These are phyloP conservation scores for Cremastinae sp. DNA, from an alignment of 2,888 invertebrate genomes.

Conservation along the genomic window DNA sequence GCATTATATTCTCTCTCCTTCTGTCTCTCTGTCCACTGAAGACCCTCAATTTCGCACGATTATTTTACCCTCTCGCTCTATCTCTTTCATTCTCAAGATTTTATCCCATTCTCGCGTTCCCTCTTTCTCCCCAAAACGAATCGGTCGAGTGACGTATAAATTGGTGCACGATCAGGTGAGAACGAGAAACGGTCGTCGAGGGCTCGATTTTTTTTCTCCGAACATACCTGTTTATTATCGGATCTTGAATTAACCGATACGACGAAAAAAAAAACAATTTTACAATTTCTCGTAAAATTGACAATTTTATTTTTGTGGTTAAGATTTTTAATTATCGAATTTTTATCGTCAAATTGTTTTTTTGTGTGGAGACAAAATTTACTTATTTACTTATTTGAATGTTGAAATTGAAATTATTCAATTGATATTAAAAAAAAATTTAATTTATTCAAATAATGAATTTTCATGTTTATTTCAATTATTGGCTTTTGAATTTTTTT, in stretches of 20 bases:
- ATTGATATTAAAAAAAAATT: too few relatives aligned
- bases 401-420: too few relatives aligned
- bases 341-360: not conserved
- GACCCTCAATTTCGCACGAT: constrained; percentile 71
- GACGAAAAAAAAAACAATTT: constrained; percentile 5
- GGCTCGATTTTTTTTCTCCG: constrained; percentile 40
- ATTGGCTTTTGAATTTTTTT: constrained; percentile 18
- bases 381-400: not conserved
- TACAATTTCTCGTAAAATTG: not conserved
- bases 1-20: constrained; percentile 47
- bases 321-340: not conserved
- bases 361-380: not conserved
- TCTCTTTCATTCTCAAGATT: constrained; percentile 48
- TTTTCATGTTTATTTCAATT: too few relatives aligned
- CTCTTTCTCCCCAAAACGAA: constrained; percentile 7
- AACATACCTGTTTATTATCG: constrained; percentile 55
- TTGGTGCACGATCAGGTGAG: constrained; percentile 41
- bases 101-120: constrained; percentile 24
- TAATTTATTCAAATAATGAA: too few relatives aligned
- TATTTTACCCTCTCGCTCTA: constrained; percentile 59
- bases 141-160: constrained; percentile 8
- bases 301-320: constrained; percentile 27
- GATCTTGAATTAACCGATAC: constrained; percentile 45
- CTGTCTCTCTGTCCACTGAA: constrained; percentile 41
- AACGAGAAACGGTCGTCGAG: constrained; percentile 54